Evolutionary conservation across 2,797 vertebrate genomes (phyloP).

Genomic region (Pseudochirops corinnae): DNA sequence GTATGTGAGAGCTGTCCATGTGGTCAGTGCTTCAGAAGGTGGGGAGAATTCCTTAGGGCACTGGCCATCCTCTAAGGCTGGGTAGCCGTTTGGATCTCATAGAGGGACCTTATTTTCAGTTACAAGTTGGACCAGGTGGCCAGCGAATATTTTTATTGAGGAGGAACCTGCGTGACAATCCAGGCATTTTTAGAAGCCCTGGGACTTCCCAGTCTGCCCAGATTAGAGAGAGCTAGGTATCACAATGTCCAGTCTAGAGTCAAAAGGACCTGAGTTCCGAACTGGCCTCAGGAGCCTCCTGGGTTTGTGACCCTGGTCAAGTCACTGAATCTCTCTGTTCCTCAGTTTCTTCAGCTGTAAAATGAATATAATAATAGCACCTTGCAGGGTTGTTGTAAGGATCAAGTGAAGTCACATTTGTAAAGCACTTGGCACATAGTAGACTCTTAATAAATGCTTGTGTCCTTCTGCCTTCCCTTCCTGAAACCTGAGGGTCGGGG

Average conservation of each 20-base stretch:
- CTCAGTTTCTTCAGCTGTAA: neutral
- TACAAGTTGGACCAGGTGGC: neutral
- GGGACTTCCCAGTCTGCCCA: slow-evolving; percentile 1
- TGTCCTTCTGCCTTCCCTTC: neutral
- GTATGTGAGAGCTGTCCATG: neutral
- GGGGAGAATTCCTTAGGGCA: too few species aligned
- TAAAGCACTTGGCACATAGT: neutral
- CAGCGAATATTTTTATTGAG: slow-evolving; percentile 26
- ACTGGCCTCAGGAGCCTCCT: neutral
- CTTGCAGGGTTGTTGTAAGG: neutral
- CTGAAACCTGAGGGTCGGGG: neutral
- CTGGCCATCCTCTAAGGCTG: neutral
- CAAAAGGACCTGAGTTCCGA: neutral
- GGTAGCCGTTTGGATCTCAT: neutral
- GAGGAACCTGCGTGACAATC: slow-evolving; percentile 26
- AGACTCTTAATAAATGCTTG: neutral
- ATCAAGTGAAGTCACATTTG: neutral
- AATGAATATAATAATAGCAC: neutral
- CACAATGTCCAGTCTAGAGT: slow-evolving; percentile 12
- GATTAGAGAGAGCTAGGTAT: neutral
- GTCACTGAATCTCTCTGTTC: neutral
- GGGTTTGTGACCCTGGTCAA: neutral
- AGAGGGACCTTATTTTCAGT: neutral
- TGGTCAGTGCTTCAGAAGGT: neutral
- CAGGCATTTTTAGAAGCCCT: slow-evolving; percentile 31